These are phyloP conservation scores for Mustela nigripes DNA, from an alignment of 2,113 vertebrate genomes.

Conservation along the genomic window DNA sequence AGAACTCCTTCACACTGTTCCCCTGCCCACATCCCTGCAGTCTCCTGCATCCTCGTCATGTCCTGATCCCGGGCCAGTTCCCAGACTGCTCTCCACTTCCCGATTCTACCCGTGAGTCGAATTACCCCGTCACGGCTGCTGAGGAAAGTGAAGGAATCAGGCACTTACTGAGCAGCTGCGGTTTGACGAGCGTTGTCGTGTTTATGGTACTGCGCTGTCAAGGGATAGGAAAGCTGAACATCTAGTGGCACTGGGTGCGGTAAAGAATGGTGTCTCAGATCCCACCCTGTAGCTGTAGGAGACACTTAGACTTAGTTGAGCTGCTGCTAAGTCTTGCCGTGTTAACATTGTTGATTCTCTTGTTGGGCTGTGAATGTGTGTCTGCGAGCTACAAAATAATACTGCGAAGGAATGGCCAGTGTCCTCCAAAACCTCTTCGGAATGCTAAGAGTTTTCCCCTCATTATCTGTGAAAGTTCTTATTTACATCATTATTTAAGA, in stretches of 20 bases:
- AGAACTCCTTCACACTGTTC: neutral
- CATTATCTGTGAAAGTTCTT: constrained; percentile 8
- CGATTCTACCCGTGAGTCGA: neutral
- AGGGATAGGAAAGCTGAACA: neutral
- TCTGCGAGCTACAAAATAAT: neutral
- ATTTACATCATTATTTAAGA: neutral
- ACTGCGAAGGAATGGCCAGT: neutral
- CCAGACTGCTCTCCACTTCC: neutral
- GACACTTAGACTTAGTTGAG: neutral
- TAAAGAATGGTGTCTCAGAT: neutral
- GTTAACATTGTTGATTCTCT: neutral
- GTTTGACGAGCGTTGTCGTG: neutral
- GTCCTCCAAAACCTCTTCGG: neutral
- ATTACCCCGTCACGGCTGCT: neutral
- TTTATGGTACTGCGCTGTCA: neutral
- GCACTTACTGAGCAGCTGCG: neutral
- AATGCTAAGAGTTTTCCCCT: neutral
- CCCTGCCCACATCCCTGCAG: neutral
- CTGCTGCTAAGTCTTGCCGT: neutral
- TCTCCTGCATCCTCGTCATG: neutral
- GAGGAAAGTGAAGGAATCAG: neutral
- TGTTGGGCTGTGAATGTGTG: neutral
- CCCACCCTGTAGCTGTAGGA: neutral
- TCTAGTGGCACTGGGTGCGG: neutral
- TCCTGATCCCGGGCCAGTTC: neutral